phyloP scores from a whole-genome alignment of 2,797 vertebrate species.

The Enteromius unitaeniatus region DNA sequence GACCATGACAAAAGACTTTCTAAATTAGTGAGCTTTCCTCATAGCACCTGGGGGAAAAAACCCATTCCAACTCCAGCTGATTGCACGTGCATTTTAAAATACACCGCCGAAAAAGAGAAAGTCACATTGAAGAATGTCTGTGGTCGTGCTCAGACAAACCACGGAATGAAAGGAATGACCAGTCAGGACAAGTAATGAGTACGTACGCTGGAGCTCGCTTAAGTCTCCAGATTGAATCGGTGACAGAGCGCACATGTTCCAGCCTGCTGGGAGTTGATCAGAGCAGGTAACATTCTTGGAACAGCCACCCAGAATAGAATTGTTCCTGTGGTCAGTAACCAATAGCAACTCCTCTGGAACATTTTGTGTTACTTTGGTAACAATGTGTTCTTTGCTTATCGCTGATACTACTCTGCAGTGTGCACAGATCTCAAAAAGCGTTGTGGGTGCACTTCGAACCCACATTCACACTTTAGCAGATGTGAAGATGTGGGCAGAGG shows the following conservation, averaged over 20 bases:
- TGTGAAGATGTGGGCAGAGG: slow-evolving; percentile 6
- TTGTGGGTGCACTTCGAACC: neutral
- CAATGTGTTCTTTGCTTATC: slow-evolving; percentile 17
- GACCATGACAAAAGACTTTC: neutral
- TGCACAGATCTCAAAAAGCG: neutral
- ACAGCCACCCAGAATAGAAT: slow-evolving; percentile 32
- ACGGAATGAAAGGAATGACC: slow-evolving; percentile 80
- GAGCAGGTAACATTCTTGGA: slow-evolving; percentile 34
- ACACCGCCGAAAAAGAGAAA: slow-evolving; percentile 8
- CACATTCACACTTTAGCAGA: slow-evolving; percentile 17
- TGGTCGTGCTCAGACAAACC: slow-evolving; percentile 73
- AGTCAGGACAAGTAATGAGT: slow-evolving; percentile 62
- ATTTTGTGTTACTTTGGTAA: slow-evolving; percentile 45
- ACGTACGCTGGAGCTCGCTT: slow-evolving; percentile 71
- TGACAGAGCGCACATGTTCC: slow-evolving; percentile 33
- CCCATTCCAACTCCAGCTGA: neutral
- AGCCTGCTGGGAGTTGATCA: slow-evolving; percentile 32
- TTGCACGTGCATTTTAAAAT: neutral
- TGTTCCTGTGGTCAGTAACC: slow-evolving; percentile 48
- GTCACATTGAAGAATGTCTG: slow-evolving; percentile 32
- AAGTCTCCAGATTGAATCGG: slow-evolving; percentile 23
- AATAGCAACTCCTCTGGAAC: slow-evolving; percentile 55
- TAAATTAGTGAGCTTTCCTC: neutral
- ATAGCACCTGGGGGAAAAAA: slow-evolving; percentile 58
- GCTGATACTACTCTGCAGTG: neutral